Base-by-base conservation (phyloP, 2,113 vertebrate genomes). In the Candoia aspera region DNA sequence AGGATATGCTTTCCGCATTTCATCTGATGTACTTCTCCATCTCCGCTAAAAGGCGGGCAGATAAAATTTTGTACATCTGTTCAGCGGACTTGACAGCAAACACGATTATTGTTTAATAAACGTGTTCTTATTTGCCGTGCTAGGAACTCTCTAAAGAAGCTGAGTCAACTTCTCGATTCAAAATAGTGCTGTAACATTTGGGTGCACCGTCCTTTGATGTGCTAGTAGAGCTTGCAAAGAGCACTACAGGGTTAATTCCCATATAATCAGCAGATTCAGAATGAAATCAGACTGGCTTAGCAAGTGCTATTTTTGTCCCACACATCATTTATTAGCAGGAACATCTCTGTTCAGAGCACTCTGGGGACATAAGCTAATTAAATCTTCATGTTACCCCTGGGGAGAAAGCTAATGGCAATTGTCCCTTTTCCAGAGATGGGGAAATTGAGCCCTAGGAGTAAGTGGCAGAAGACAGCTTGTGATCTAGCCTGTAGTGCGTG, bases 361-460 rank as follows among this genome's bases (percentile, higher is more conserved):
- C 68, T 37, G 11, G 58, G 79, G 62, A 37, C 83, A 88, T 29
- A 79, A 91, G 58, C 86, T 85, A 90, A 91, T 93, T 91, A 93
- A 86, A 88, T 64, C 58, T 89, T 68, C 58, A 42, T 17, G 29
- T 64, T 29, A 60, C 57, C 24, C 68, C 90, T 64, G 86, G 86
- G 58, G 91, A 91, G 64, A 26, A 12, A 91, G 33, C 90, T 62
- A 88, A 68, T 29, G 26, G 29, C 23, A 62, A 49, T 24, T n/a
- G 88, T 84, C 58, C 60, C 59, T 84, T 88, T 84, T 84, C 54
- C 33, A 57, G 46, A 88, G 57, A 84, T 23, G 58, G 59, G 46
- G 68, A 93, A 84, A 91, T 24, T 64, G 73, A 87, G 73, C 73
- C 79, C 83, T n/a, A 49, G n/a, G 89, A 42, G 37, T 19, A 9